These are phyloP conservation scores for Paramormyrops hopkinsi DNA, from an alignment of 2,797 vertebrate genomes.

Conservation along the genomic window DNA sequence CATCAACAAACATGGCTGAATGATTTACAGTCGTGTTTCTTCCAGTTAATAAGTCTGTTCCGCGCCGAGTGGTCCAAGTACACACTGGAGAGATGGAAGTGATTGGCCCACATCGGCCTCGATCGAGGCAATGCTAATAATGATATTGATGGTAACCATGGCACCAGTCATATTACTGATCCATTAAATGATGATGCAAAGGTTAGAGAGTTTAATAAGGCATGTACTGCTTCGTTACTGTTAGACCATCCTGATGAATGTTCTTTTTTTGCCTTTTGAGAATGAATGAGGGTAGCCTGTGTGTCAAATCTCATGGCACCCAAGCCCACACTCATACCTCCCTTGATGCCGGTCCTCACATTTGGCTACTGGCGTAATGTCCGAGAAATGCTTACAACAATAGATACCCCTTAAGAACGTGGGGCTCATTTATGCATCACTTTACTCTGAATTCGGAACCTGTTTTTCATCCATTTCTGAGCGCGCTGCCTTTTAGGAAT, in stretches of 20 bases:
- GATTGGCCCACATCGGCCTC: neutral
- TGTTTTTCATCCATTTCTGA: neutral
- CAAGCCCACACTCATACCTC: neutral
- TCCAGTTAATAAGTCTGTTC: neutral
- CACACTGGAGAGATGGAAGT: neutral
- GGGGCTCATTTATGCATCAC: neutral
- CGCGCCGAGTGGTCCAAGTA: neutral
- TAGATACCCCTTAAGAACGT: neutral
- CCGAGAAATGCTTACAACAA: neutral
- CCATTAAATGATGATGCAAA: conserved; percentile 2
- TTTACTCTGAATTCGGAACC: neutral
- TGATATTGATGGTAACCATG: neutral
- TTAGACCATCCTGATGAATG: neutral
- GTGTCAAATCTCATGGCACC: neutral
- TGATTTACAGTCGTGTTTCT: neutral
- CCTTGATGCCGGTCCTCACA: neutral
- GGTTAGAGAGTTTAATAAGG: neutral
- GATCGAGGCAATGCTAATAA: neutral
- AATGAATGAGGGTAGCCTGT: neutral
- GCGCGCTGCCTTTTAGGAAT: neutral
- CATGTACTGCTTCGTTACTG: neutral
- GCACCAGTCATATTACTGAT: neutral
- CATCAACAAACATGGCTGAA: conserved; percentile 1
- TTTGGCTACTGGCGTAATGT: neutral
- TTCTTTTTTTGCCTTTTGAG: neutral